These are phyloP conservation scores for Polydrusus pterygomalis DNA, from an alignment of 2,888 invertebrate species.

Conservation along the genomic window DNA sequence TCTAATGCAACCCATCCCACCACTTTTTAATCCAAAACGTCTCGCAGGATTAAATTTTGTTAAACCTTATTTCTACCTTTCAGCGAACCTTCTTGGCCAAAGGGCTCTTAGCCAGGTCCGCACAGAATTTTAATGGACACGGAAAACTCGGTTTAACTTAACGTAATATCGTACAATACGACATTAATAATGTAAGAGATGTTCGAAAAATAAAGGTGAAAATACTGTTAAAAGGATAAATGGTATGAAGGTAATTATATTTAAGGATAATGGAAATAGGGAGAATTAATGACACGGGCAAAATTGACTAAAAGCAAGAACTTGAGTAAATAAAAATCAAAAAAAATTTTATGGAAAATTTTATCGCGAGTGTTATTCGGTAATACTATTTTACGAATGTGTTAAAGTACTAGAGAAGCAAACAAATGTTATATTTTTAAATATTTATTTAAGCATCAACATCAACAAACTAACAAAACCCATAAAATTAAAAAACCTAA, in stretches of 20 bases:
- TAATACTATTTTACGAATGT: too few species aligned
- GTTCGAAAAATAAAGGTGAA: neutral
- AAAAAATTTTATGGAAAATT: too few species aligned
- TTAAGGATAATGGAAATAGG: neutral
- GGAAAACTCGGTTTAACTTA: neutral
- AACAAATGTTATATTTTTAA: too few species aligned
- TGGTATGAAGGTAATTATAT: neutral
- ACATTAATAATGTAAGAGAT: neutral
- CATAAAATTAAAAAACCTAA: too few species aligned
- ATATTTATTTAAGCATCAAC: too few species aligned
- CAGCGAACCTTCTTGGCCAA: slow-evolving; percentile 11
- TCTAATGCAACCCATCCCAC: neutral
- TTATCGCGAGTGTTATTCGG: too few species aligned
- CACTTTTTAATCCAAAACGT: neutral
- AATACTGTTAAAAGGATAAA: neutral
- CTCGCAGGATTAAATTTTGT: neutral
- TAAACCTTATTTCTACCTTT: slow-evolving; percentile 9
- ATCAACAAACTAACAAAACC: too few species aligned
- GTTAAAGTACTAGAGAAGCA: too few species aligned
- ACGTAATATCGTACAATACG: neutral
- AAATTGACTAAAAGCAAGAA: too few species aligned
- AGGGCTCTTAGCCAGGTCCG: neutral
- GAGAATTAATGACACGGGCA: too few species aligned
- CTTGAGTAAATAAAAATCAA: too few species aligned
- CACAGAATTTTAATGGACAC: neutral